Evolutionary conservation across 2,888 invertebrate genomes (phyloP).

Genomic region (Syrista parreyssii): DNA sequence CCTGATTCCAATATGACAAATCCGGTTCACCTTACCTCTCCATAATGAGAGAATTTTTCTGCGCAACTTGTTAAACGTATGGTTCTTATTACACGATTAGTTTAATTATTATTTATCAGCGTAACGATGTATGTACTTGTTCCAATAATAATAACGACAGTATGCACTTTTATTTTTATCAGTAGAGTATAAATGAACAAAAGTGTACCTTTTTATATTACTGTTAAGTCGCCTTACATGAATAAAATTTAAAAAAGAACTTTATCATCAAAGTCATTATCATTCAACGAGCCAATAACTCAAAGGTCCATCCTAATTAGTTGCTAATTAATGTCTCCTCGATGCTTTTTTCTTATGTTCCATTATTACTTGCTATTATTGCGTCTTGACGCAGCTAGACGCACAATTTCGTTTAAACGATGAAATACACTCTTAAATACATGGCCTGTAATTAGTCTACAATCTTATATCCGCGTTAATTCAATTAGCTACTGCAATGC

Average conservation of each 20-base stretch:
- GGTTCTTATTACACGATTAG: slow-evolving; percentile 41
- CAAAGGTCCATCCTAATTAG: not conserved
- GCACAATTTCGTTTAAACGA: not conserved
- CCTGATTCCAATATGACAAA: not conserved
- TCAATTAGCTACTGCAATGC: not conserved
- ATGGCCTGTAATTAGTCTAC: not conserved
- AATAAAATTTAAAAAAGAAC: slow-evolving; percentile 48
- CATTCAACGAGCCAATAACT: not conserved
- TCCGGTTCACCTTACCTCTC: slow-evolving; percentile 18
- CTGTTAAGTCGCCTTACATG: slow-evolving; percentile 54
- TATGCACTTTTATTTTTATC: slow-evolving; percentile 52
- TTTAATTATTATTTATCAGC: slow-evolving; percentile 46
- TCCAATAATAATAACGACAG: slow-evolving; percentile 36
- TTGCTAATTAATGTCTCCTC: not conserved
- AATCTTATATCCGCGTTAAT: not conserved
- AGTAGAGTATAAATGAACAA: slow-evolving; percentile 39
- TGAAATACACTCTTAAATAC: not conserved
- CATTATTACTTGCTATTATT: not conserved
- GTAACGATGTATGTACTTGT: slow-evolving; percentile 51
- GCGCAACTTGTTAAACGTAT: slow-evolving; percentile 21
- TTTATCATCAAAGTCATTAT: not conserved
- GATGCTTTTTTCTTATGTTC: not conserved
- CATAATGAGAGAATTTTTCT: slow-evolving; percentile 17
- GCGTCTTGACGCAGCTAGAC: not conserved
- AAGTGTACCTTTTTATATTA: slow-evolving; percentile 58